phyloP scores from a whole-genome alignment of 2,888 invertebrate species.

The Plebejus anna region DNA sequence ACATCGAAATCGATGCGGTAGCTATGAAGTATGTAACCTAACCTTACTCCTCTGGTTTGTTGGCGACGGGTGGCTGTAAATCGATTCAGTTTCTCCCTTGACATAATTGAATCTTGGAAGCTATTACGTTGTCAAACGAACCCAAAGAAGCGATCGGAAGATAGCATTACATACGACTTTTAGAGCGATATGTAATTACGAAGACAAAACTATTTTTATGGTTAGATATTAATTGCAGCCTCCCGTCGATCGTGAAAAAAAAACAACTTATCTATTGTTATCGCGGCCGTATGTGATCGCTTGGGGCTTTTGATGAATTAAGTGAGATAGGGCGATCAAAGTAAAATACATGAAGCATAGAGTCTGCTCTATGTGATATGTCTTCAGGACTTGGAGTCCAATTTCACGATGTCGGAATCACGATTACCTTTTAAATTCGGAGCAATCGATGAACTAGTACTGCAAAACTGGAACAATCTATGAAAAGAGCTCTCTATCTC shows the following conservation, averaged over 20 bases:
- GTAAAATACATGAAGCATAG: neutral
- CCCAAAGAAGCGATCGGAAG: neutral
- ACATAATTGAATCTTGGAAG: neutral
- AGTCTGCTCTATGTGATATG: neutral
- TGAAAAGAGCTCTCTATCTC: no score
- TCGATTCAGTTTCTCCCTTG: neutral
- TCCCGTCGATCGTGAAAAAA: no score
- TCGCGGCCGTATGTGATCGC: no score
- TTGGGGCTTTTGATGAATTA: neutral
- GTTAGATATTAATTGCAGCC: neutral
- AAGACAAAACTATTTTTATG: constrained; percentile 5
- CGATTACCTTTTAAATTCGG: no score
- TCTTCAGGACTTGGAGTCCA: neutral
- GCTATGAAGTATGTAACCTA: neutral
- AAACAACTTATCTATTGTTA: no score
- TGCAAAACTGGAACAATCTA: no score
- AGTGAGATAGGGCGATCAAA: neutral
- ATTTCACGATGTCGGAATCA: neutral
- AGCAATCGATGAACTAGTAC: no score
- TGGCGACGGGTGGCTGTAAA: neutral
- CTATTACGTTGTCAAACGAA: constrained; percentile 7
- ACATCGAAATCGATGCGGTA: neutral
- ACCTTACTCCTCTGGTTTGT: neutral
- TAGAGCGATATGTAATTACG: neutral
- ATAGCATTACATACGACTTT: neutral